Evolutionary conservation across 2,113 vertebrate genomes (phyloP).

Genomic region (Paraplagusia blochii): DNA sequence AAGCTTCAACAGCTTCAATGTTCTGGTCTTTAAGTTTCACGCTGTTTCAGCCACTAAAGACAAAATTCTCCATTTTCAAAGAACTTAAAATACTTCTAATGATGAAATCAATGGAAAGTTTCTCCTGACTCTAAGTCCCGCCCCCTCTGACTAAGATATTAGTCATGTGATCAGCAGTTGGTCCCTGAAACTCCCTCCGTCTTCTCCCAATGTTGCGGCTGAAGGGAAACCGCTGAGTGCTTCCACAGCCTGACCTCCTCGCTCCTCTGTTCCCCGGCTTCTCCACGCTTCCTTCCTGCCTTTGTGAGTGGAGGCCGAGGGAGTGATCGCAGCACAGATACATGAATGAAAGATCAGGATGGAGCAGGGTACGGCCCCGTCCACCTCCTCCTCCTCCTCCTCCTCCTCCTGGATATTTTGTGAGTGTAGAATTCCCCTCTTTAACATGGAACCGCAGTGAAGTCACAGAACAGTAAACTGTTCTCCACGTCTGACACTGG

Average conservation of each 20-base stretch:
- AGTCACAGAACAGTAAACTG: conserved; percentile 12
- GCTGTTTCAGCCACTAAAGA: too few relatives aligned
- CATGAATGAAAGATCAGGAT: conserved; percentile 59
- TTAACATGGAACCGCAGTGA: background rate
- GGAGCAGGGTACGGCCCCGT: conserved; percentile 49
- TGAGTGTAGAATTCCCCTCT: conserved; percentile 6
- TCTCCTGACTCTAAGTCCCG: background rate
- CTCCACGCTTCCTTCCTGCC: conserved; percentile 68
- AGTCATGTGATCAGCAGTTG: conserved; percentile 1
- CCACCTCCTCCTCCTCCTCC: conserved; percentile 53
- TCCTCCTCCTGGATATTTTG: conserved; percentile 11
- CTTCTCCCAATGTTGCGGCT: conserved; percentile 23
- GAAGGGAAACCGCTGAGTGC: conserved; percentile 48
- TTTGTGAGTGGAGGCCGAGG: conserved; percentile 51
- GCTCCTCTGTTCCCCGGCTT: conserved; percentile 32
- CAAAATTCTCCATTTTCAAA: background rate
- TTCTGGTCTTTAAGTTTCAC: too few relatives aligned
- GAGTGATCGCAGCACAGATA: conserved; percentile 46
- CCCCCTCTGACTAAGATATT: background rate
- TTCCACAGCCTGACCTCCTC: conserved; percentile 53
- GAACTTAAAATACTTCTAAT: background rate
- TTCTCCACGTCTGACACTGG: background rate
- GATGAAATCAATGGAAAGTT: background rate
- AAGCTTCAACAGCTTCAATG: too few relatives aligned
- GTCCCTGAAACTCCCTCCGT: conserved; percentile 9